These are phyloP conservation scores for Dicrurus megarhynchus DNA, from an alignment of 2,113 vertebrate genomes.

Conservation along the genomic window DNA sequence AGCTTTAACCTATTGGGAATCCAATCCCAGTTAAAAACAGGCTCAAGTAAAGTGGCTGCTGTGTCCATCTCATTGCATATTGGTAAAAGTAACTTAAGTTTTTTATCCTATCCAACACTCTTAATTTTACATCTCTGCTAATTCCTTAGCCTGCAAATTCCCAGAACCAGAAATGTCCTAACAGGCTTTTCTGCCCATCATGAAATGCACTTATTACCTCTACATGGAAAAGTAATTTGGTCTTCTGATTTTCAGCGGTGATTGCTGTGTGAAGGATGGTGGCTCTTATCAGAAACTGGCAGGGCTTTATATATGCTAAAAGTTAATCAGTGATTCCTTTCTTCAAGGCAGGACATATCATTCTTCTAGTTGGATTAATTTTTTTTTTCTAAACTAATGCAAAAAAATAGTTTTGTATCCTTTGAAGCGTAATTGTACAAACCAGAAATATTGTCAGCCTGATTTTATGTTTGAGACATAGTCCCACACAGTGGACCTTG, in stretches of 20 bases:
- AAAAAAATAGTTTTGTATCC: background rate
- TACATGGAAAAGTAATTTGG: slow-evolving; percentile 16
- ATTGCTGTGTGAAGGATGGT: background rate
- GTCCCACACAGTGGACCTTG: background rate
- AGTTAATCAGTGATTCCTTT: background rate
- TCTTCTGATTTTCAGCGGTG: slow-evolving; percentile 22
- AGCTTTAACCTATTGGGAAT: background rate
- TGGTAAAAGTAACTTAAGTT: background rate
- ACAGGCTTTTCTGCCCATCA: slow-evolving; percentile 7
- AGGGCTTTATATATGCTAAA: background rate
- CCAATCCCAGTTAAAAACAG: background rate
- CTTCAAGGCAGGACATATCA: background rate
- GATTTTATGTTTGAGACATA: background rate
- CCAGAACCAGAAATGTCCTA: background rate
- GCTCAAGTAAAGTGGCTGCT: background rate
- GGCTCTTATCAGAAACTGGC: background rate
- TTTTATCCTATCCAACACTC: background rate
- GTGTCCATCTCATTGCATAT: background rate
- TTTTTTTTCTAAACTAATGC: background rate
- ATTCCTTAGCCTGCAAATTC: slow-evolving; percentile 27
- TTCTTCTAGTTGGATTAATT: background rate
- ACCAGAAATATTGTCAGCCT: background rate
- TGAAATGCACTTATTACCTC: slow-evolving; percentile 24
- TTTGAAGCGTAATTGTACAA: background rate
- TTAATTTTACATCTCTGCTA: background rate